phyloP scores from a whole-genome alignment of 2,113 vertebrate species.

The Callospermophilus lateralis region DNA sequence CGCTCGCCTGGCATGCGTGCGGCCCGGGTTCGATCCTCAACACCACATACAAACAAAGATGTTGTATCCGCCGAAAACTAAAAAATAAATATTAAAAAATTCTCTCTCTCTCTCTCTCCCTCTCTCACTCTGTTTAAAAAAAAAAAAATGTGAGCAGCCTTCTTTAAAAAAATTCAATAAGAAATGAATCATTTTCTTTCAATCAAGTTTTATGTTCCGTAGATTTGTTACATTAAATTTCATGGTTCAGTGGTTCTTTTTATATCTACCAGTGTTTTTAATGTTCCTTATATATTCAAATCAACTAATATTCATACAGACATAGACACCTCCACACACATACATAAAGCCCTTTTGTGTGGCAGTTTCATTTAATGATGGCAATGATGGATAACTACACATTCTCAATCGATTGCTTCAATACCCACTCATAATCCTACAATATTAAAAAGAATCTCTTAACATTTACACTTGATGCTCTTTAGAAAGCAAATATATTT shows the following conservation, averaged over 20 bases:
- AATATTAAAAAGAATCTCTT: slow-evolving; percentile 82
- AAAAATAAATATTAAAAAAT: no score
- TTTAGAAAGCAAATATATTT: slow-evolving; percentile 83
- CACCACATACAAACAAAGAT: no score
- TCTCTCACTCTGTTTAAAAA: no score
- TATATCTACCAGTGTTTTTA: background rate
- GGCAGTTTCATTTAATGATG: slow-evolving; percentile 64
- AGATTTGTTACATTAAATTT: slow-evolving; percentile 15
- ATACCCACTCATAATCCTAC: slow-evolving; percentile 79
- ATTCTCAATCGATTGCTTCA: slow-evolving; percentile 69
- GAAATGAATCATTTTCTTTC: background rate
- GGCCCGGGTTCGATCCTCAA: no score
- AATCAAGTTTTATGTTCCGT: background rate
- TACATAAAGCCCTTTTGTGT: background rate
- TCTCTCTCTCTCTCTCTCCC: no score
- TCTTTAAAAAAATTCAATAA: background rate
- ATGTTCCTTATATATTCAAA: background rate
- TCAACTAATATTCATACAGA: background rate
- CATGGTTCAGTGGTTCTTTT: background rate
- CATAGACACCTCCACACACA: background rate
- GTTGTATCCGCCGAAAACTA: no score
- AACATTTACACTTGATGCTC: slow-evolving; percentile 79
- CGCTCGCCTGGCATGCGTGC: no score
- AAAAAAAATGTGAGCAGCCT: background rate
- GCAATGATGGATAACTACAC: slow-evolving; percentile 66